Percentiles rank a stretch among this genome's conserved stretches.
phyloP scores from a whole-genome alignment of 2,888 invertebrate species.

The Agriopis leucophaearia region DNA sequence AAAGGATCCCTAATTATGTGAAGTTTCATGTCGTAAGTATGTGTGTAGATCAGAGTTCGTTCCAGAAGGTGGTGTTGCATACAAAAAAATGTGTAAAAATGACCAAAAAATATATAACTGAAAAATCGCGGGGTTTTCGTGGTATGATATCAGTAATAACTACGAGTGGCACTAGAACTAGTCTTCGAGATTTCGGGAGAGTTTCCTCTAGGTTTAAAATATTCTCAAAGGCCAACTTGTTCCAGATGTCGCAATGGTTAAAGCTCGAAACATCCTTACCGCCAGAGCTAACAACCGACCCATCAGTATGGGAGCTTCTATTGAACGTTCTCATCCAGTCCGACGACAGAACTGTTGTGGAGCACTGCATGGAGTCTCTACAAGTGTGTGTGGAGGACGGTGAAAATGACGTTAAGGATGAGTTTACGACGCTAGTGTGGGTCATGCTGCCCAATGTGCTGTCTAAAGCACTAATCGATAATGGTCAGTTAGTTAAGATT shows the following conservation, averaged over 20 bases:
- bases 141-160: no score
- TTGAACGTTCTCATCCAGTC: constrained; percentile 68
- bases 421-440: constrained; percentile 69
- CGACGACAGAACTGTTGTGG: constrained; percentile 53
- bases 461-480: constrained; percentile 69
- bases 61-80: neutral
- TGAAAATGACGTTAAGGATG: constrained; percentile 60
- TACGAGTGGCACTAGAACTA: no score
- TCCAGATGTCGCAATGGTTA: constrained; percentile 77
- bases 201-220: no score
- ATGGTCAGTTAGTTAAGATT: constrained; percentile 65
- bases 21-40: constrained; percentile 71
- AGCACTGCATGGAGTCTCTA: constrained; percentile 68
- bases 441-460: constrained; percentile 68
- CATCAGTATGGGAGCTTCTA: constrained; percentile 72
- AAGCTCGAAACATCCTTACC: constrained; percentile 72
- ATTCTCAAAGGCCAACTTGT: constrained; percentile 3
- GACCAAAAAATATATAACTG: no score
- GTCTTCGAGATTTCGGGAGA: no score
- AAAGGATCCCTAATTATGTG: constrained; percentile 66
- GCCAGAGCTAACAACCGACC: constrained; percentile 64
- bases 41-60: no score
- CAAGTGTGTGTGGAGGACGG: constrained; percentile 64
- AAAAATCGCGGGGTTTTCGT: no score
- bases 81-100: neutral